Evolutionary conservation across 2,888 invertebrate genomes (phyloP), one percentile per base, ranked within the genome.

Genomic region (Synergus laeviventris): DNA sequence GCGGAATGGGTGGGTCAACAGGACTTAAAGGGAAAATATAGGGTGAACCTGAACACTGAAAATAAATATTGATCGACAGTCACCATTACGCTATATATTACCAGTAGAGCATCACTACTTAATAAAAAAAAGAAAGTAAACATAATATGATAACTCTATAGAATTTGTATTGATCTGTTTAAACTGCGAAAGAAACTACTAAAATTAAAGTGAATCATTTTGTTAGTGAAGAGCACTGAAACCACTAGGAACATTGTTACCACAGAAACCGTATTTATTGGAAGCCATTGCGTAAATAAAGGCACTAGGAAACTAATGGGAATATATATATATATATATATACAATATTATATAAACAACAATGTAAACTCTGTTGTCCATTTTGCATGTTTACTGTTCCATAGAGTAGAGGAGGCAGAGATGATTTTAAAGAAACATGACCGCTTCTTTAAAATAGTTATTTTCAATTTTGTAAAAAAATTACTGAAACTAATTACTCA

Each of bases 271-370:
- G 21, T 42, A 11, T 64, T 64, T 21, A 64, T 42, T 42, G 42
- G 64, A 42, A 11, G 38, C 62, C 38, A 38, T 62, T 62, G 62
- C 18, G 62, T 62, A 62, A 38, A 62, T 62, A 62, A 38, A 38
- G 39, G 18, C 39, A 38, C 9, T 38, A 36, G 9, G 38, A 38
- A 38, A 62, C 42, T 64, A 64, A 64, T 64, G 64, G 64, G 21
- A 64, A 12, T 42, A 38, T 62, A 38, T 64, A 42, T 42, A n/a
- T n/a, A n/a, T n/a, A n/a, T n/a, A n/a, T n/a, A n/a, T n/a, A n/a
- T n/a, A n/a, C n/a, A n/a, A n/a, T n/a, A n/a, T n/a, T n/a, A n/a
- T n/a, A n/a, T n/a, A n/a, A n/a, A n/a, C n/a, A 21, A 64, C 18
- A 36, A n/a, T 21, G 42, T 64, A 64, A 42, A 64, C 39, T 64